phyloP scores from a whole-genome alignment of 2,888 invertebrate species.

The Nycteola revayana region DNA sequence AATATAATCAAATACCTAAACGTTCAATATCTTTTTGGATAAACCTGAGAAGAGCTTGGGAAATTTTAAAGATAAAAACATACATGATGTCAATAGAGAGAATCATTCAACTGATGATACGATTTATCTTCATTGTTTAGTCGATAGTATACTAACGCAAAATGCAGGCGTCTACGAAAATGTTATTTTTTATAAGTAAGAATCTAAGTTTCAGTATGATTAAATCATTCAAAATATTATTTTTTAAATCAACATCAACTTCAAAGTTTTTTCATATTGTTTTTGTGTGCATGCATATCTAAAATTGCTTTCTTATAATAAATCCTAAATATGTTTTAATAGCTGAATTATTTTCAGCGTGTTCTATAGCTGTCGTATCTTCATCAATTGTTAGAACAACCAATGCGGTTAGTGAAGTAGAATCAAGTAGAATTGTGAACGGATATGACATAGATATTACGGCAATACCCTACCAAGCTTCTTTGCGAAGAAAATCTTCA shows the following conservation, averaged over 20 bases:
- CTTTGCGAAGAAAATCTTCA: constrained; percentile 41
- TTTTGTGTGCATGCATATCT: too few species aligned
- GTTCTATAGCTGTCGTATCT: constrained; percentile 22
- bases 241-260: too few species aligned
- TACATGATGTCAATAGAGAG: too few species aligned
- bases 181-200: constrained; percentile 38
- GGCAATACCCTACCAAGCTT: constrained; percentile 68
- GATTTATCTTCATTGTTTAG: constrained; percentile 30
- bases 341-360: constrained; percentile 16
- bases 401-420: constrained; percentile 13
- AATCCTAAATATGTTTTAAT: too few species aligned
- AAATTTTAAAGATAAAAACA: too few species aligned
- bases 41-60: too few species aligned
- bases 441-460: constrained; percentile 65
- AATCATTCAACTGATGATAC: constrained; percentile 14
- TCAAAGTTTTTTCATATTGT: too few species aligned
- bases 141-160: constrained; percentile 30
- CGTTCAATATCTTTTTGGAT: too few species aligned
- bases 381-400: constrained; percentile 24
- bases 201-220: too few species aligned
- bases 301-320: too few species aligned
- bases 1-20: too few species aligned
- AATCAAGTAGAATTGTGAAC: constrained; percentile 62
- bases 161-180: constrained; percentile 36
- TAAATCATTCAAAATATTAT: too few species aligned